Base-by-base conservation (phyloP, 2,113 vertebrate genomes). In the Galeopterus variegatus region DNA sequence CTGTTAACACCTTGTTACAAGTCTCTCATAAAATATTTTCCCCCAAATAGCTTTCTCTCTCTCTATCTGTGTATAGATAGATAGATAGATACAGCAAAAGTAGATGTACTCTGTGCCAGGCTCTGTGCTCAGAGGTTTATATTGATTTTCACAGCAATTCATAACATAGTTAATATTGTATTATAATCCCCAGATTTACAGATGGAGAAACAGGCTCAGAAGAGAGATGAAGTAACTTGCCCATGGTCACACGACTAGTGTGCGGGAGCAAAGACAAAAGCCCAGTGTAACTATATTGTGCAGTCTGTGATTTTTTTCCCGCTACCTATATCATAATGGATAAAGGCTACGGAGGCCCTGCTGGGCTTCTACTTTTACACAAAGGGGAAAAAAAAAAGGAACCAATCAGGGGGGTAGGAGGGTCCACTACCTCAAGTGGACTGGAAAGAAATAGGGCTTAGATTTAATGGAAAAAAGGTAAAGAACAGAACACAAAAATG, bases 401-500 rank as follows among this genome's bases (percentile, higher is more conserved):
- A 75, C 56, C 75, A 72, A 10, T 62, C n/a, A 62, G 41, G 18
- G 52, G 64, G 15, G 52, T 24, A 62, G 41, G 18, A 52, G 64
- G 15, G 52, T 24, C 41, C 45, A 73, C 28, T 93, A 9, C 19
- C 28, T 87, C 5, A 28, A 92, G 58, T 73, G 26, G 54, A 54
- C 31, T 65, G 5, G 70, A 72, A 91, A 86, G 31, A 89, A 92
- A 60, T 15, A 76, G 41, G 67, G 13, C 50, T 60, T 70, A 50
- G 69, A 52, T 15, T 73, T 77, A 56, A 97, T n/a, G 50, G 72
- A 52, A 60, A 84, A 69, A 69, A 94, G 18, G 19, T 10, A 52
- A 92, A 95, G 54, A 94, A 65, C 23, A 92, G 88, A 94, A 88
- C 31, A 41, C 24, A 88, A 73, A 83, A 70, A 36, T 64, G 79